Percentiles rank a stretch among this genome's conserved stretches.
These are phyloP conservation scores for Rissa tridactyla DNA, from an alignment of 2,113 vertebrate species.

Conservation along the genomic window DNA sequence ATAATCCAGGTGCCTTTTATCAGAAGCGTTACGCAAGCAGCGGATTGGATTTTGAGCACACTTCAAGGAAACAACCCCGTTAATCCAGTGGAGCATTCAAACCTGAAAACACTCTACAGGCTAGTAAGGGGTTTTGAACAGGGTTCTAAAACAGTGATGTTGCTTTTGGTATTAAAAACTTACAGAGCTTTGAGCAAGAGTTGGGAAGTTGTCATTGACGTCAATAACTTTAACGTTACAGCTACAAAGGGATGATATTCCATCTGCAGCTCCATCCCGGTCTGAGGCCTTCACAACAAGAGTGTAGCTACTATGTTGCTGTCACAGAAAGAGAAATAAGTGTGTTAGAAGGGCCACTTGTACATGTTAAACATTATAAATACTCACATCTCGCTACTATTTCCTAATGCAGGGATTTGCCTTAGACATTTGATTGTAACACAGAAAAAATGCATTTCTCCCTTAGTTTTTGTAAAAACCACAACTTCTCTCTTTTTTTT, in stretches of 20 bases:
- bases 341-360: background rate
- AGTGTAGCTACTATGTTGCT: constrained; percentile 81
- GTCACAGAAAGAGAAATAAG: constrained; percentile 16
- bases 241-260: constrained; percentile 74
- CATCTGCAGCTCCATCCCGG: constrained; percentile 72
- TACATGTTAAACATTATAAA: background rate
- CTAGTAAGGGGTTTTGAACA: background rate
- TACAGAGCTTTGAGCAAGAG: constrained; percentile 82
- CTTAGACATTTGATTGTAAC: background rate
- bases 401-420: background rate
- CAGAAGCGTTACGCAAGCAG: background rate
- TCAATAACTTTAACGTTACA: constrained; percentile 82
- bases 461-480: background rate
- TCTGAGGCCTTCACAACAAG: constrained; percentile 82
- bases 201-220: constrained; percentile 93
- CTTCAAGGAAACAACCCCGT: background rate
- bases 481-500: background rate
- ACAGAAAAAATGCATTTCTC: background rate
- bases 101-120: background rate
- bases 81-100: background rate
- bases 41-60: rapidly evolving
- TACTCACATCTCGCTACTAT: background rate
- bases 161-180: constrained; percentile 35
- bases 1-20: background rate
- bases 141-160: background rate